These are phyloP conservation scores for Parauchenoglanis punctatus DNA, from an alignment of 2,797 vertebrate species.

Conservation along the genomic window DNA sequence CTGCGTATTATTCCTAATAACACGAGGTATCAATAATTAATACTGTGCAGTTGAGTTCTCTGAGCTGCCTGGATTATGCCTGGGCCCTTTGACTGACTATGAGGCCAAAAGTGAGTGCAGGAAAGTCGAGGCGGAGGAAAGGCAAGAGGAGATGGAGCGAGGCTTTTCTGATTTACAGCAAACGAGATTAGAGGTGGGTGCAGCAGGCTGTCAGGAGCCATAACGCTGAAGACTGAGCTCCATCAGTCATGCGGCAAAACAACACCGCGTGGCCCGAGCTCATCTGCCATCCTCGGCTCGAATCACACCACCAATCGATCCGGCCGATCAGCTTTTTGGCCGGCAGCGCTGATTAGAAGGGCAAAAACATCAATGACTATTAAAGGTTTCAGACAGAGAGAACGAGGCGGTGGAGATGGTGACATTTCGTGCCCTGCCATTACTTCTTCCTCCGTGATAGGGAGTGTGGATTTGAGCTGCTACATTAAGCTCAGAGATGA, in stretches of 20 bases:
- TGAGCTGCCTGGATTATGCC: constrained; percentile 35
- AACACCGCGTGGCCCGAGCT: constrained; percentile 23
- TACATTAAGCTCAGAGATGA: constrained; percentile 27
- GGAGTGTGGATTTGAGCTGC: constrained; percentile 13
- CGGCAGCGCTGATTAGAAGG: constrained; percentile 47
- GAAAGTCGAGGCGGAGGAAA: not conserved
- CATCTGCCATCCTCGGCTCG: constrained; percentile 29
- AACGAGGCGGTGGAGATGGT: not conserved
- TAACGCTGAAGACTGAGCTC: constrained; percentile 33
- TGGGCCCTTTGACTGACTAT: not conserved
- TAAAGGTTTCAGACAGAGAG: constrained; percentile 35
- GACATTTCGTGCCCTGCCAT: constrained; percentile 26
- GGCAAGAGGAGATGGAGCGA: not conserved
- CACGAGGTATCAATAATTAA: constrained; percentile 69
- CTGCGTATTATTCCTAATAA: constrained; percentile 52
- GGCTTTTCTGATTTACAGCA: constrained; percentile 42
- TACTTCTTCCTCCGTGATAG: constrained; percentile 20
- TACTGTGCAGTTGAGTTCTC: constrained; percentile 52
- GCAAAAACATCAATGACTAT: constrained; percentile 50
- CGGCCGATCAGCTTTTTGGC: constrained; percentile 37
- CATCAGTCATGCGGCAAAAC: constrained; percentile 47
- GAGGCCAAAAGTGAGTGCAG: not conserved
- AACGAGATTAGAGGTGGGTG: constrained; percentile 46
- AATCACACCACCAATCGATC: constrained; percentile 36
- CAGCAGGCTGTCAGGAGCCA: constrained; percentile 39